Base-by-base conservation (phyloP, 2,797 vertebrate species). In the Crocidura indochinensis region DNA sequence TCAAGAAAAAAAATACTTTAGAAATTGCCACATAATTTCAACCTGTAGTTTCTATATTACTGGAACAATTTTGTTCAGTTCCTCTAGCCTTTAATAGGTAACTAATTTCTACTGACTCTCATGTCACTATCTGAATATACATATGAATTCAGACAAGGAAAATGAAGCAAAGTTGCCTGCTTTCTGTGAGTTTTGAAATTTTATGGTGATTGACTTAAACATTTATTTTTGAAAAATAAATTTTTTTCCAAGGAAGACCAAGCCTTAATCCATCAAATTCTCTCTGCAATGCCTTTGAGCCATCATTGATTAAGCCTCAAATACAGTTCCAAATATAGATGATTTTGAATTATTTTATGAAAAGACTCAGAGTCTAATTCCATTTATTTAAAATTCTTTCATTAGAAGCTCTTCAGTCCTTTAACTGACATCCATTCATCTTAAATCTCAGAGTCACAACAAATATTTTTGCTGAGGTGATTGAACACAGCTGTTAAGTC, bases 381-480 rank as follows among this genome's bases (percentile, higher is more conserved):
- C 93, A 74, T 10, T 79, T 68, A 72, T 93, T 5, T n/a, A 79
- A 65, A 72, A 49, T 51, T 94, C 91, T 89, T 94, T 80, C n/a
- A 91, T 74, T 71, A 26, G 90, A 79, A 96, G n/a, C 60, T 89
- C 9, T 29, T 1, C 0, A 2, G 90, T 96, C 68, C 73, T 97
- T 95, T 83, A 60, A 60, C 56, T 60, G 77, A 93, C 85, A 86
- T 95, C 96, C 77, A 94, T 44, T 76, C 7, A 1, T 95, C 27
- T 65, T 65, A 26, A 65, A 84, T 80, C 47, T 92, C 93, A 81
- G 84, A 14, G 92, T 82, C 87, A 94, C 93, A 95, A 83, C 84
- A 96, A 93, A 97, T 98, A 78, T 97, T 96, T 60, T 96, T 98
- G 93, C 96, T 94, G 95, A 98, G 95, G 95, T 95, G 96, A 96